These are phyloP conservation scores for Cataglyphis albicans DNA, from an alignment of 2,888 invertebrate genomes.

Conservation along the genomic window DNA sequence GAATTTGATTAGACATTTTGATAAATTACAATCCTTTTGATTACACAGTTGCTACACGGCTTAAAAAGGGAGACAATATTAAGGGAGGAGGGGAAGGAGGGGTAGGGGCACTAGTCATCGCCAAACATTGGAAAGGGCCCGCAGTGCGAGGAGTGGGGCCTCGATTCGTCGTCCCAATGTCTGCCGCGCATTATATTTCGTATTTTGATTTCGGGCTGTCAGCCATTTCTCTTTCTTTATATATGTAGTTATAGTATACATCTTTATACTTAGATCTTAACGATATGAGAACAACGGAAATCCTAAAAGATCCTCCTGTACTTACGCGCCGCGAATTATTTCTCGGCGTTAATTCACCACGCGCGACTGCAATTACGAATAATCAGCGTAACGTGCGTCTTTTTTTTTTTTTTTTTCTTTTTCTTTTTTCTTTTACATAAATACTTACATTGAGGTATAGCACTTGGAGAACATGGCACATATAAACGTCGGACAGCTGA, in stretches of 20 bases:
- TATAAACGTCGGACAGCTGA: conserved; percentile 54
- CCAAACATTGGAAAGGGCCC: conserved; percentile 77
- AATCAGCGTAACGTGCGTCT: conserved; percentile 3
- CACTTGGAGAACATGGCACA: conserved; percentile 72
- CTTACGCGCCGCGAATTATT: conserved; percentile 38
- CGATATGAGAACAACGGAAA: conserved; percentile 51
- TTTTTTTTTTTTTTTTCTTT: background rate
- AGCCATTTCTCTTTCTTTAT: conserved; percentile 77
- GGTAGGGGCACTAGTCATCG: conserved; percentile 72
- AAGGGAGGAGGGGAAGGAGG: conserved; percentile 65
- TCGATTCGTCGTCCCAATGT: conserved; percentile 64
- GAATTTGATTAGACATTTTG: conserved; percentile 58
- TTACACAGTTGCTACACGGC: conserved; percentile 28
- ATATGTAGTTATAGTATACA: conserved; percentile 51
- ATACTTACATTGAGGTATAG: conserved; percentile 65
- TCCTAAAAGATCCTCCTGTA: conserved; percentile 44
- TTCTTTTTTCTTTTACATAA: conserved; percentile 39
- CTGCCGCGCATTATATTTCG: conserved; percentile 72
- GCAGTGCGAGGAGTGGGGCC: conserved; percentile 44
- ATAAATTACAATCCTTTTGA: conserved; percentile 51
- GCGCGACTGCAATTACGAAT: conserved; percentile 5
- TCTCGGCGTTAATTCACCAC: conserved; percentile 23
- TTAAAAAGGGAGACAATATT: conserved; percentile 35
- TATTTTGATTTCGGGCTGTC: conserved; percentile 82
- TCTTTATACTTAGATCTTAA: conserved; percentile 66